phyloP scores from a whole-genome alignment of 2,888 invertebrate species.

The Cosmia trapezina region DNA sequence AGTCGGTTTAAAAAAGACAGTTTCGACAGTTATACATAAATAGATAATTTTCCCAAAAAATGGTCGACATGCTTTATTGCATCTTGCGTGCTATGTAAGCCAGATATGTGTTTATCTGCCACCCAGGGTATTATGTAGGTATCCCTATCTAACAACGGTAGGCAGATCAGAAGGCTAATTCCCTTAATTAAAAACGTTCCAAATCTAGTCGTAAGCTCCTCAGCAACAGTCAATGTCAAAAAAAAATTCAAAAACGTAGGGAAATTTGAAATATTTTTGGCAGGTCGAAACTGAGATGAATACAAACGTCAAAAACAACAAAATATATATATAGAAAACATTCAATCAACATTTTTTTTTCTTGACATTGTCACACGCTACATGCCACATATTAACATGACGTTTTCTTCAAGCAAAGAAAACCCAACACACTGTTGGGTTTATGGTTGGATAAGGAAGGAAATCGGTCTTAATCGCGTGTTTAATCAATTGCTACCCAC shows the following conservation, averaged over 20 bases:
- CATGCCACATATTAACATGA: too few species aligned
- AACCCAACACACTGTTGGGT: too few species aligned
- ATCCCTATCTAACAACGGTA: not conserved
- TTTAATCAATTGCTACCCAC: slow-evolving; percentile 29
- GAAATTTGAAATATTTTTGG: not conserved
- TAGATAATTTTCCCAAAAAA: too few species aligned
- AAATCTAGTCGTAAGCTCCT: not conserved
- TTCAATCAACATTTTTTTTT: too few species aligned
- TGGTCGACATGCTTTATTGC: not conserved
- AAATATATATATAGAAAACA: not conserved
- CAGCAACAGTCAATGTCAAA: too few species aligned
- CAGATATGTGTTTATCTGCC: not conserved
- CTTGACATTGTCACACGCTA: not conserved
- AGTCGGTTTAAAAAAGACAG: too few species aligned
- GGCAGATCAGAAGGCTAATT: not conserved
- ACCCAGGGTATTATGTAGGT: not conserved
- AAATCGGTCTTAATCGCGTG: slow-evolving; percentile 18
- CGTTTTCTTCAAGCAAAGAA: not conserved
- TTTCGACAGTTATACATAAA: too few species aligned
- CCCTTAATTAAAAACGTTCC: not conserved
- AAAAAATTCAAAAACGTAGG: not conserved
- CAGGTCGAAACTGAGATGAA: not conserved
- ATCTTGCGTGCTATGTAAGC: too few species aligned
- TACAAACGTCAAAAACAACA: not conserved
- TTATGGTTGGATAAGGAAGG: slow-evolving; percentile 15